phyloP scores from a whole-genome alignment of 2,888 invertebrate species.

The Arctia plantaginis region DNA sequence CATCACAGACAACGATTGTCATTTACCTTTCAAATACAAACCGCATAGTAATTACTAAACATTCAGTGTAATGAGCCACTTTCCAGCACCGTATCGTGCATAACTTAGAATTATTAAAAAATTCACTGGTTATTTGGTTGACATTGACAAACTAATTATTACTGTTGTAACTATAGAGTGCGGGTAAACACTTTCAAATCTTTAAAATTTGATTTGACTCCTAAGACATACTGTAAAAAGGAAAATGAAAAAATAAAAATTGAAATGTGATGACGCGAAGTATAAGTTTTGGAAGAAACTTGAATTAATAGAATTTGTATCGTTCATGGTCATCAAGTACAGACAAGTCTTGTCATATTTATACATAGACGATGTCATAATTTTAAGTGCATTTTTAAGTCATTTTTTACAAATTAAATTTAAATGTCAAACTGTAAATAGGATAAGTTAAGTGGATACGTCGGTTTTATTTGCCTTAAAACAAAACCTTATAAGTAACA shows the following conservation, averaged over 20 bases:
- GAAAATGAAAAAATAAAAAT: not conserved
- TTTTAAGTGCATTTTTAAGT: not conserved
- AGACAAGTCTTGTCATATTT: not conserved
- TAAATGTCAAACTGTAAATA: not conserved
- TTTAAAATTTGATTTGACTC: not conserved
- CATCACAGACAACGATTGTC: slow-evolving; percentile 17
- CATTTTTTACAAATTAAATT: not conserved
- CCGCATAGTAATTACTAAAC: slow-evolving; percentile 52
- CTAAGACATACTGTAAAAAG: not conserved
- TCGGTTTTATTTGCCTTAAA: too few species aligned
- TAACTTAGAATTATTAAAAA: slow-evolving; percentile 7
- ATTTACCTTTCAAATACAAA: slow-evolving; percentile 43
- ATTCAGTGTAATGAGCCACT: slow-evolving; percentile 39
- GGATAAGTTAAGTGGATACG: too few species aligned
- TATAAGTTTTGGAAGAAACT: not conserved
- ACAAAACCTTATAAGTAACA: too few species aligned
- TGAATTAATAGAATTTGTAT: not conserved
- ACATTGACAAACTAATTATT: slow-evolving; percentile 10
- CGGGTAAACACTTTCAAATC: not conserved
- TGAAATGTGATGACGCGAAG: not conserved
- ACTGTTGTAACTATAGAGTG: not conserved
- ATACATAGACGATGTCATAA: not conserved
- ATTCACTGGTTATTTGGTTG: slow-evolving; percentile 1
- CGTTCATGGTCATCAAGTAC: not conserved
- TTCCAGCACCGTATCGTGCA: slow-evolving; percentile 14